These are phyloP conservation scores for Palythoa caribaeorum DNA, from an alignment of 92 coral and sea anemone species.

Conservation along the genomic window DNA sequence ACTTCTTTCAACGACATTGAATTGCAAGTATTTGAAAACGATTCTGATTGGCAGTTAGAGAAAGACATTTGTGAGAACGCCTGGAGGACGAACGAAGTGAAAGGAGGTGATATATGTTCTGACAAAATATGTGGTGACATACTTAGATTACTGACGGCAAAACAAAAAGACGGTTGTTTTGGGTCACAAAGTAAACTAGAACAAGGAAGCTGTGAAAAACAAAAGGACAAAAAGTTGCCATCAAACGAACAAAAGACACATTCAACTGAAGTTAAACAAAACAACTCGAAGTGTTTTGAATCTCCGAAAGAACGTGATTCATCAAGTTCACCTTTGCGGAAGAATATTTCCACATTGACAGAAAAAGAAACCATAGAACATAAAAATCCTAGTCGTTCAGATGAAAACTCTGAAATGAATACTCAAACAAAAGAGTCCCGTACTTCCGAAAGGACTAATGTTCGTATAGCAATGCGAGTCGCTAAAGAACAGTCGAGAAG, in stretches of 20 bases:
- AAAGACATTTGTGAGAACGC: neutral
- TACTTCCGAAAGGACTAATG: neutral
- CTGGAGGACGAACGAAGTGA: neutral
- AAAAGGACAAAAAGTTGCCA: neutral
- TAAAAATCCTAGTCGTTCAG: neutral
- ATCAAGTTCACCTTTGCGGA: neutral
- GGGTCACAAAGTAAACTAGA: neutral
- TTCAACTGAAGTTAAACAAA: neutral
- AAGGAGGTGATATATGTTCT: neutral
- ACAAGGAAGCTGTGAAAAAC: neutral
- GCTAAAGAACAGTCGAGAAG: conserved; percentile 31
- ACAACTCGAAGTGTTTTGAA: neutral
- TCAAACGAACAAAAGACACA: conserved; percentile 9
- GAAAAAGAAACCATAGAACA: neutral
- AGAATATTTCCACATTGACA: neutral
- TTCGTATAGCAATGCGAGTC: conserved; percentile 7
- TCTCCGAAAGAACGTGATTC: neutral
- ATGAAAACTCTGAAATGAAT: neutral
- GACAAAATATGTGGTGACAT: neutral
- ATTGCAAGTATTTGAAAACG: conserved; percentile 15
- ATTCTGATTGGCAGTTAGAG: neutral
- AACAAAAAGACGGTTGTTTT: neutral
- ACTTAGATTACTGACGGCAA: neutral
- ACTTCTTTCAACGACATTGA: conserved; percentile 23
- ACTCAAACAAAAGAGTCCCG: neutral